phyloP scores from a whole-genome alignment of 2,797 vertebrate genomes.

The Gorsachius magnificus region DNA sequence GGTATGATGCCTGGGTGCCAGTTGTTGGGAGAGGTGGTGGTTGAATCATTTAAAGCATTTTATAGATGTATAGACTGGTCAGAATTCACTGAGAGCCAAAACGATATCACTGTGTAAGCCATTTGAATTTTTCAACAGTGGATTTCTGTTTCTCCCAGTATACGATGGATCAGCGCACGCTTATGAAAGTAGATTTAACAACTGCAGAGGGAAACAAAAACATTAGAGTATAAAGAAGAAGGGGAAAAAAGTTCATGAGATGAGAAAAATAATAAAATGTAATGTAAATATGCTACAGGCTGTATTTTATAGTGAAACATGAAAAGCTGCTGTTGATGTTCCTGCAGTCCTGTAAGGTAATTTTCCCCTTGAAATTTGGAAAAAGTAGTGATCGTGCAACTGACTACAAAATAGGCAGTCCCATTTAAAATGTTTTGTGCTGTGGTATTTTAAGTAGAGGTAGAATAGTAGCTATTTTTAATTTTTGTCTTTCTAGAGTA shows the following conservation, averaged over 20 bases:
- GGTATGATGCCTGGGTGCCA: neutral
- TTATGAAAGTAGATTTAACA: neutral
- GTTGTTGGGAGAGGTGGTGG: neutral
- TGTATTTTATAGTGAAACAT: neutral
- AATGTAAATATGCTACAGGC: neutral
- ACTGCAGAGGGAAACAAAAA: neutral
- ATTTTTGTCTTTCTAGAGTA: neutral
- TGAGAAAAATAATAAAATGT: neutral
- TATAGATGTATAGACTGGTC: neutral
- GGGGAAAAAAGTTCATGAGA: neutral
- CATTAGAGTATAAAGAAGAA: neutral
- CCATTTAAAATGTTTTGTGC: neutral
- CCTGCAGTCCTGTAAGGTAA: neutral
- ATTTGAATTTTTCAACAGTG: neutral
- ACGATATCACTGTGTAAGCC: neutral
- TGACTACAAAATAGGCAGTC: neutral
- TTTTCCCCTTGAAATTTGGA: neutral
- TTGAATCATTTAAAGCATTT: neutral
- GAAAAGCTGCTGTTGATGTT: neutral
- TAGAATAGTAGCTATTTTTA: neutral
- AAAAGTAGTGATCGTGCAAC: neutral
- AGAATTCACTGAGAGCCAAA: neutral
- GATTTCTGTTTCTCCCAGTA: neutral
- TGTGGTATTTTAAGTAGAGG: neutral
- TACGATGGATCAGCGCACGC: neutral